Evolutionary conservation across 2,888 invertebrate genomes (phyloP).

Genomic region (Drosophila pegasa): DNA sequence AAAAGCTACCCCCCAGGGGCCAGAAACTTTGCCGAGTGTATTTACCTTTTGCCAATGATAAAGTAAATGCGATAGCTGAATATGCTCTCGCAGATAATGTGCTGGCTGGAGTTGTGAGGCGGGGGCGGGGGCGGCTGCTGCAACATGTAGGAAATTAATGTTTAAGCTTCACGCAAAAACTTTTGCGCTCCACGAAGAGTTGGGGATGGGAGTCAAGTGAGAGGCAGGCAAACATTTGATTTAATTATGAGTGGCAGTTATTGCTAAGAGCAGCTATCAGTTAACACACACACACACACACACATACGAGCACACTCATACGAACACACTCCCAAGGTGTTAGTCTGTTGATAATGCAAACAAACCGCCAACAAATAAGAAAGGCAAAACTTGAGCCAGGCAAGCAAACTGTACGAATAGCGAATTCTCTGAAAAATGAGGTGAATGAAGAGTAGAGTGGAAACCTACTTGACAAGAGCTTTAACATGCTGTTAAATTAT

Average conservation of each 20-base stretch:
- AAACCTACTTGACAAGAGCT: not conserved
- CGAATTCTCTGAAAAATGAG: conserved; percentile 45
- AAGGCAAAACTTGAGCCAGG: conserved; percentile 19
- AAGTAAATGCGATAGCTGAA: conserved; percentile 62
- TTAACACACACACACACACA: conserved; percentile 43
- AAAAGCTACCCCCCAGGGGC: conserved; percentile 48
- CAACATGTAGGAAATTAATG: conserved; percentile 73
- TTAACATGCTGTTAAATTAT: not conserved
- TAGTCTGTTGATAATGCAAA: conserved; percentile 84
- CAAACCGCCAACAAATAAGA: conserved; percentile 56
- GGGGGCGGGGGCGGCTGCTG: not conserved
- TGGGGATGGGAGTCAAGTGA: conserved; percentile 16
- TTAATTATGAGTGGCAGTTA: conserved; percentile 85
- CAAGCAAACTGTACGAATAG: conserved; percentile 18
- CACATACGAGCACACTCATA: too few species aligned
- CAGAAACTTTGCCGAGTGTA: conserved; percentile 57
- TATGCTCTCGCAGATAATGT: conserved; percentile 42
- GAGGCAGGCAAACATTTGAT: conserved; percentile 81
- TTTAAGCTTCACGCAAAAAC: conserved; percentile 76
- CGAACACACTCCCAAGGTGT: conserved; percentile 75
- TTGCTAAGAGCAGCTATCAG: conserved; percentile 77
- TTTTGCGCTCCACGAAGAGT: conserved; percentile 31
- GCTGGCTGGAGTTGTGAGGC: not conserved
- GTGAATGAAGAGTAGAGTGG: too few species aligned
- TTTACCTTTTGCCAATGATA: conserved; percentile 76